phyloP scores from a whole-genome alignment of 1,140 invertebrate species.

The Dryas iulia region DNA sequence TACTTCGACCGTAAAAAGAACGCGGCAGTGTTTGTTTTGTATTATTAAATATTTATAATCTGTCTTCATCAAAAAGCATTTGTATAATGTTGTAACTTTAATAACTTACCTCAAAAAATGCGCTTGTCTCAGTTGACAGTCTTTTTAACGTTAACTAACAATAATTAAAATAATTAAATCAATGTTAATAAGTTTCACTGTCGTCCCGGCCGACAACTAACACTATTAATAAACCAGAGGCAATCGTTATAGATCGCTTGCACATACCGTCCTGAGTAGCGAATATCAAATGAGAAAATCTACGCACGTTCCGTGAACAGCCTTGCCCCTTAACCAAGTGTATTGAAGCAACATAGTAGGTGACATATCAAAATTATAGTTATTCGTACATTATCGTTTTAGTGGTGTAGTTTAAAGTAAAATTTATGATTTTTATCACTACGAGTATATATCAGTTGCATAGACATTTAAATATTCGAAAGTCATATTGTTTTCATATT shows the following conservation, averaged over 20 bases:
- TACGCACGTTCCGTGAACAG: slow-evolving; percentile 43
- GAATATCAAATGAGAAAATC: slow-evolving; percentile 45
- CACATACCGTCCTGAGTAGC: slow-evolving; percentile 24
- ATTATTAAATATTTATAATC: background rate
- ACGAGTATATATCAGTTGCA: background rate
- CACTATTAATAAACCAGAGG: slow-evolving; percentile 37
- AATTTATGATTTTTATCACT: background rate
- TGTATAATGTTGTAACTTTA: background rate
- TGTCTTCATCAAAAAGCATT: background rate
- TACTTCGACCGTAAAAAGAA: slow-evolving; percentile 27
- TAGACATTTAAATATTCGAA: background rate
- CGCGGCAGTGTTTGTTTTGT: slow-evolving; percentile 18
- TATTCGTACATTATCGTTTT: background rate
- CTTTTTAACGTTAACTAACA: background rate
- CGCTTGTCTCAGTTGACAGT: background rate
- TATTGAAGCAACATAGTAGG: slow-evolving; percentile 4
- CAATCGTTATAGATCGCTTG: slow-evolving; percentile 30
- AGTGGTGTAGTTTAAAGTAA: background rate
- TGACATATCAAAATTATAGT: background rate
- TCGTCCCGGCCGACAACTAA: slow-evolving; percentile 23
- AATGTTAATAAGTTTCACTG: slow-evolving; percentile 15
- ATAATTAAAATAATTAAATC: background rate
- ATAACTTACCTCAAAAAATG: background rate
- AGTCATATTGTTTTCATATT: background rate
- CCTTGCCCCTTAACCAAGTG: slow-evolving; percentile 35